phyloP scores from a whole-genome alignment of 2,888 invertebrate genomes.

The Melipona bicolor region DNA sequence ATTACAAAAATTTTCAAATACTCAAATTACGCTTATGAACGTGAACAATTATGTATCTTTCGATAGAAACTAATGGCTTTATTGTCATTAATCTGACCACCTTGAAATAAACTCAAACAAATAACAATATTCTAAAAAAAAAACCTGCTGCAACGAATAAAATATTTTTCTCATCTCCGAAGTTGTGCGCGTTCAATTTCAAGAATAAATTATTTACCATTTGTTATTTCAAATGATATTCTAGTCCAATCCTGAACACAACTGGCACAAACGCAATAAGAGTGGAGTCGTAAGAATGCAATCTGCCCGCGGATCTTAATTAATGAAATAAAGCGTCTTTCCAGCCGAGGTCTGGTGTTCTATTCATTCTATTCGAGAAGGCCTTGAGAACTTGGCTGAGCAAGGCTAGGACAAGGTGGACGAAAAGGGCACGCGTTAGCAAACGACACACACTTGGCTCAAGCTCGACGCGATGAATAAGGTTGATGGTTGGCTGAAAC shows the following conservation, averaged over 20 bases:
- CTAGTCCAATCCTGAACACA: neutral
- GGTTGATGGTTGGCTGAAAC: constrained; percentile 64
- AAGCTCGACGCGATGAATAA: constrained; percentile 36
- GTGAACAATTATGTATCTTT: no score
- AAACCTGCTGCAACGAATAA: no score
- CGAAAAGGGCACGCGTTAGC: constrained; percentile 38
- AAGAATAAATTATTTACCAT: no score
- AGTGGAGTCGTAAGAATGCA: neutral
- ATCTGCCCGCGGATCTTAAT: constrained; percentile 28
- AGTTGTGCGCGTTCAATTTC: no score
- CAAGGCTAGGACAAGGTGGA: constrained; percentile 62
- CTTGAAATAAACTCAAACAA: no score
- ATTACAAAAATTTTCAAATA: no score
- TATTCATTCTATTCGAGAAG: constrained; percentile 35
- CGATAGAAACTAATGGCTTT: no score
- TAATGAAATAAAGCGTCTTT: constrained; percentile 23
- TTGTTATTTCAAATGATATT: no score
- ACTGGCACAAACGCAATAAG: neutral
- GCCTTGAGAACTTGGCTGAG: constrained; percentile 43
- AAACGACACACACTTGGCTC: constrained; percentile 18
- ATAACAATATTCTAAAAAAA: no score
- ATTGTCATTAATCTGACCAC: no score
- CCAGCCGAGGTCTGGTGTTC: constrained; percentile 15
- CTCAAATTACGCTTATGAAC: no score
- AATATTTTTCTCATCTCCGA: no score